A percentile compares a stretch with the other conserved stretches of the same genome.
These are phyloP conservation scores for Marmota monax DNA, from an alignment of 2,113 vertebrate genomes.

Conservation along the genomic window DNA sequence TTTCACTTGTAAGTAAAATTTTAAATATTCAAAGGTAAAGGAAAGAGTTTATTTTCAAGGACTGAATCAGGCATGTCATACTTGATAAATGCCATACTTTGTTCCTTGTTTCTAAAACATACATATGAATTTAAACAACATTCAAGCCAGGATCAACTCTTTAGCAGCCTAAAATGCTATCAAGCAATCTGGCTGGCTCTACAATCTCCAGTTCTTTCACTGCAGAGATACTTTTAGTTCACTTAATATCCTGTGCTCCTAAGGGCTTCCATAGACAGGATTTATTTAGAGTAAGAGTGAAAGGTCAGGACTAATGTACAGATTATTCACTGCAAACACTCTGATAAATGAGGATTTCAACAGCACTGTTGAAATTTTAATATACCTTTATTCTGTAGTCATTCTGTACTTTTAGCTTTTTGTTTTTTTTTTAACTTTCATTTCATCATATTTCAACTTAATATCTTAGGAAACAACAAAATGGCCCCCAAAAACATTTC, in stretches of 20 bases:
- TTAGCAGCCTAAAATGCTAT: constrained; percentile 2
- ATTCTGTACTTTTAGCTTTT: neutral
- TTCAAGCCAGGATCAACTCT: neutral
- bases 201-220: neutral
- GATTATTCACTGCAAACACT: constrained; percentile 43
- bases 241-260: neutral
- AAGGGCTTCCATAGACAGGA: neutral
- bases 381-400: neutral
- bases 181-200: neutral
- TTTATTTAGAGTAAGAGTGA: constrained; percentile 39
- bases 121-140: neutral
- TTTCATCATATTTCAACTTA: constrained; percentile 40
- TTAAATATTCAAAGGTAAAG: constrained; percentile 50
- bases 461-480: constrained; percentile 58
- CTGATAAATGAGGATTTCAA: constrained; percentile 30
- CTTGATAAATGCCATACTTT: constrained; percentile 21
- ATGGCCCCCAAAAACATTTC: neutral
- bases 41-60: constrained; percentile 26
- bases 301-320: constrained; percentile 19
- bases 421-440: neutral
- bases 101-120: constrained; percentile 37
- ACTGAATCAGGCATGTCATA: neutral
- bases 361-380: constrained; percentile 55
- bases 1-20: constrained; percentile 11
- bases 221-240: neutral